Evolutionary conservation across 2,888 invertebrate genomes (phyloP).

Genomic region (Heterodera filipjevi): DNA sequence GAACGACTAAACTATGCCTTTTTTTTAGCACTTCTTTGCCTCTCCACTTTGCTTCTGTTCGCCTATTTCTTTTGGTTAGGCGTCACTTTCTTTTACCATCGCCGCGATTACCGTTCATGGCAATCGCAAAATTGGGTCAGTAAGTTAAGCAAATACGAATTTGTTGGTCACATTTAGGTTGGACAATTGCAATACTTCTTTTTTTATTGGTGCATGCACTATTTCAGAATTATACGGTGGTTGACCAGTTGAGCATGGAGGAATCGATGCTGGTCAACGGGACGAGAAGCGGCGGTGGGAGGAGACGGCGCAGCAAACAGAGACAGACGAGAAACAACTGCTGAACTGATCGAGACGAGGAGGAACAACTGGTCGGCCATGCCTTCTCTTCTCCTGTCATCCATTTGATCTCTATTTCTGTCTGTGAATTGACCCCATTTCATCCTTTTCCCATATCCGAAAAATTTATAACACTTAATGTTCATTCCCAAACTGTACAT

Average conservation of each 20-base stretch:
- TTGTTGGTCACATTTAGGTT: too few species aligned
- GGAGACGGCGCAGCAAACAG: not conserved
- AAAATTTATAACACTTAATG: too few species aligned
- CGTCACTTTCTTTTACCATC: constrained; percentile 28
- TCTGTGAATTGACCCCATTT: too few species aligned
- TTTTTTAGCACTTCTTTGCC: constrained; percentile 28
- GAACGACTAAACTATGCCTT: not conserved
- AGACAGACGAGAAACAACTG: not conserved
- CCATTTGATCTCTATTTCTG: too few species aligned
- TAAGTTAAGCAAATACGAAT: not conserved
- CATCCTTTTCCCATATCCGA: too few species aligned
- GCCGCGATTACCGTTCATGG: constrained; percentile 17
- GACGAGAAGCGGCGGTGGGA: not conserved
- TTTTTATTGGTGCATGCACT: too few species aligned
- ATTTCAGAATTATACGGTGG: constrained; percentile 23
- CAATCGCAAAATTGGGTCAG: constrained; percentile 24
- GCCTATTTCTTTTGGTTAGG: constrained; percentile 29
- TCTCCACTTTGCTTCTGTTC: constrained; percentile 24
- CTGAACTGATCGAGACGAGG: not conserved
- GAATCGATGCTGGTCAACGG: constrained; percentile 30
- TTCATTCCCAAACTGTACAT: too few species aligned
- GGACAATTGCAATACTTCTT: not conserved
- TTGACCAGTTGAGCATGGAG: constrained; percentile 31
- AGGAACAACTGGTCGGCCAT: not conserved
- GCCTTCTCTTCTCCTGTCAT: not conserved